Percentiles rank a stretch among this genome's conserved stretches.
phyloP scores from a whole-genome alignment of 2,888 invertebrate genomes.

The Andricus curvator region DNA sequence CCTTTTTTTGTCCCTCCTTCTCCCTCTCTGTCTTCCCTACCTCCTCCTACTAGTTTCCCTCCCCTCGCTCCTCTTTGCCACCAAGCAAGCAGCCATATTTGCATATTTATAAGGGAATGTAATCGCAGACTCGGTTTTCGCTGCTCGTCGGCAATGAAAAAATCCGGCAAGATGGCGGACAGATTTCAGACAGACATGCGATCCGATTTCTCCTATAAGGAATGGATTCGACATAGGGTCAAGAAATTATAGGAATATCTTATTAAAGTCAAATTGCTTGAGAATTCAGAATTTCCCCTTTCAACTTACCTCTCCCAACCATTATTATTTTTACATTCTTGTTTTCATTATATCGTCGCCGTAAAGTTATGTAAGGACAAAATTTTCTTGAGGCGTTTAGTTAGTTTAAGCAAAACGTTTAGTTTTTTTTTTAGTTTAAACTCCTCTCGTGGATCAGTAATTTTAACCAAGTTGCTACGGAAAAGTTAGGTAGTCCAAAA shows the following conservation, averaged over 20 bases:
- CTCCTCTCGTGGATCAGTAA: no score
- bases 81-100: slow-evolving; percentile 71
- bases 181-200: slow-evolving; percentile 77
- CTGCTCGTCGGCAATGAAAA: slow-evolving; percentile 71
- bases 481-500: no score
- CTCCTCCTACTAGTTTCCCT: slow-evolving; percentile 53
- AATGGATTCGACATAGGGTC: slow-evolving; percentile 61
- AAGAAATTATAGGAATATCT: slow-evolving; percentile 58
- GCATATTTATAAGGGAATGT: slow-evolving; percentile 78
- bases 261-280: not conserved
- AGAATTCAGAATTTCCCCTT: not conserved
- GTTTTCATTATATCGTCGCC: no score
- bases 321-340: no score
- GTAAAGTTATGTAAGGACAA: no score
- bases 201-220: slow-evolving; percentile 72
- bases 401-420: no score
- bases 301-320: not conserved
- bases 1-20: slow-evolving; percentile 24
- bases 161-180: slow-evolving; percentile 76
- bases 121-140: slow-evolving; percentile 77
- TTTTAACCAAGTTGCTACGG: no score
- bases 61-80: slow-evolving; percentile 58
- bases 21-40: slow-evolving; percentile 56
- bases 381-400: no score
- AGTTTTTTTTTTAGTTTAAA: no score